Conservation (phyloP, 1,140 invertebrate genomes). For the Centruroides vittatus region DNA sequence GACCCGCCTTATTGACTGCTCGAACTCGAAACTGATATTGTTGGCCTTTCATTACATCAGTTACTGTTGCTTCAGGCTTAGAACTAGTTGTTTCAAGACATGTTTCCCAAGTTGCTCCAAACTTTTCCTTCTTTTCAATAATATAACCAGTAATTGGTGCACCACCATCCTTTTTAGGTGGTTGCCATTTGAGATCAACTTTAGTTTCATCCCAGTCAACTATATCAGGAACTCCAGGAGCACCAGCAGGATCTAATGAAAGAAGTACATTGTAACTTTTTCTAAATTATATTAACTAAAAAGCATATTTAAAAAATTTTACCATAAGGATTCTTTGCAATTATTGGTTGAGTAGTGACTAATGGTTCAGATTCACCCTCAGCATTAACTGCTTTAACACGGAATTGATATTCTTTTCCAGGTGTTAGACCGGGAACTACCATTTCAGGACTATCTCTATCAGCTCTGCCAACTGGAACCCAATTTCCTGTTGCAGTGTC, state of each 20-base stretch:
- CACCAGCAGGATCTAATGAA: conserved; percentile 55
- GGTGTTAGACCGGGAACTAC: conserved; percentile 82
- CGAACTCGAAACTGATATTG: conserved; percentile 83
- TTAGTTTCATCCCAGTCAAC: conserved; percentile 86
- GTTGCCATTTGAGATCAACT: conserved; percentile 84
- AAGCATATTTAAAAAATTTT: conserved; percentile 22
- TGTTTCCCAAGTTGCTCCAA: conserved; percentile 72
- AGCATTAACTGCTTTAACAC: conserved; percentile 91
- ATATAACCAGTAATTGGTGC: conserved; percentile 90
- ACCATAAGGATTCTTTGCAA: conserved; percentile 92
- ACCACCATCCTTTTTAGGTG: conserved; percentile 77
- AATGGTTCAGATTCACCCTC: conserved; percentile 91
- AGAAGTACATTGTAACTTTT: conserved; percentile 74
- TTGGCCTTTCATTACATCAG: conserved; percentile 72
- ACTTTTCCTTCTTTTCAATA: conserved; percentile 93
- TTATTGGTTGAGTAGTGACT: conserved; percentile 63
- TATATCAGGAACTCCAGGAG: conserved; percentile 74
- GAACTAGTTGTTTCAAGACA: conserved; percentile 47
- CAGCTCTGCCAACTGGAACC: conserved; percentile 67
- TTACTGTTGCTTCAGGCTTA: conserved; percentile 61
- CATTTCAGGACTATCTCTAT: conserved; percentile 66
- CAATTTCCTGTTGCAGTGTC: conserved; percentile 85
- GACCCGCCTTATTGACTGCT: conserved; percentile 88
- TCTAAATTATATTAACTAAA: conserved; percentile 79
- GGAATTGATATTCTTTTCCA: conserved; percentile 90